These are phyloP conservation scores for Euura saliciscinereae DNA, from an alignment of 1,140 invertebrate genomes.

Conservation along the genomic window DNA sequence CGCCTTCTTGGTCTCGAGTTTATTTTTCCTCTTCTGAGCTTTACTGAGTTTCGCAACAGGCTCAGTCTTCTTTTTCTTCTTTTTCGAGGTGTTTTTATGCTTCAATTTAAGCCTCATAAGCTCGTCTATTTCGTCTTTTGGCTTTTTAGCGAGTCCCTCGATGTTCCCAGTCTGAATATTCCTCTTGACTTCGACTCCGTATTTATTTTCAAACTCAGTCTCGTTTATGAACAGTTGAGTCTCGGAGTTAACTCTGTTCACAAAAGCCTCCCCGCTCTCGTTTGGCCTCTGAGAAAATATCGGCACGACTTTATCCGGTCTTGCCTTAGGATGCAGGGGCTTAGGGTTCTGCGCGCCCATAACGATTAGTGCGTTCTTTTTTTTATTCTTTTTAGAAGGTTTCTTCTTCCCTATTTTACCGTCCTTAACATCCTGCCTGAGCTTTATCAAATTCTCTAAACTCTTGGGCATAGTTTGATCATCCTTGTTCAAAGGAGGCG, in stretches of 20 bases:
- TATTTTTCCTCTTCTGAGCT: slow-evolving; percentile 53
- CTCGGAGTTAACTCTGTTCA: slow-evolving; percentile 58
- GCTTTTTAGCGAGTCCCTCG: slow-evolving; percentile 53
- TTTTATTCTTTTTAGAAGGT: slow-evolving; percentile 42
- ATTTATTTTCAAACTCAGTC: slow-evolving; percentile 64
- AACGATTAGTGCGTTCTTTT: slow-evolving; percentile 40
- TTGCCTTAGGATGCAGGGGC: slow-evolving; percentile 44
- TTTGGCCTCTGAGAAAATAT: slow-evolving; percentile 57
- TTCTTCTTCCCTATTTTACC: slow-evolving; percentile 38
- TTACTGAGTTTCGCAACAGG: slow-evolving; percentile 50
- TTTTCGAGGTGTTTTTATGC: slow-evolving; percentile 50
- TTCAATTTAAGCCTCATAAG: slow-evolving; percentile 51
- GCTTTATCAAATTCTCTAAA: slow-evolving; percentile 63
- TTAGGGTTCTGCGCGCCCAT: slow-evolving; percentile 30
- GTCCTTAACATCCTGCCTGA: slow-evolving; percentile 60
- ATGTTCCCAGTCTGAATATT: slow-evolving; percentile 58
- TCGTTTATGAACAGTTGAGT: slow-evolving; percentile 60
- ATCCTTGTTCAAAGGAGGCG: slow-evolving; percentile 67
- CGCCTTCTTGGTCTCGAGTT: slow-evolving; percentile 56
- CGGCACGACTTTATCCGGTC: slow-evolving; percentile 56
- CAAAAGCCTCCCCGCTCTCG: slow-evolving; percentile 57
- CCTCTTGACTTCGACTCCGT: slow-evolving; percentile 59
- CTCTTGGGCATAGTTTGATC: slow-evolving; percentile 72
- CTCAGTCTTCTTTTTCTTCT: slow-evolving; percentile 43
- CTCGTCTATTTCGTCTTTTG: slow-evolving; percentile 58